Evolutionary conservation across 2,113 vertebrate species (phyloP).

Genomic region (Nyctibius bracteatus): DNA sequence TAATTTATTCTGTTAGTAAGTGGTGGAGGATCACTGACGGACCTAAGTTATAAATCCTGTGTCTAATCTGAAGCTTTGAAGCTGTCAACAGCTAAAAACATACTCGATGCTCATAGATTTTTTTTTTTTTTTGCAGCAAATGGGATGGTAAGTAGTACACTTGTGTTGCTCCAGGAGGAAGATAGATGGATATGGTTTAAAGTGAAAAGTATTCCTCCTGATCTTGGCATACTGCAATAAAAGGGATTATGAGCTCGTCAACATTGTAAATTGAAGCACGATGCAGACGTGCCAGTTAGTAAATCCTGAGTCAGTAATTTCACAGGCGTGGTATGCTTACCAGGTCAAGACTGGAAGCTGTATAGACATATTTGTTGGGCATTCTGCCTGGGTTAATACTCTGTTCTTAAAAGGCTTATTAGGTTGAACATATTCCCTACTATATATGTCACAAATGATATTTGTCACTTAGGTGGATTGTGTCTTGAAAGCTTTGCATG

Average conservation of each 20-base stretch:
- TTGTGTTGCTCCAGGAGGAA: background rate
- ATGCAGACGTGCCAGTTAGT: background rate
- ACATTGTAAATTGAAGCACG: background rate
- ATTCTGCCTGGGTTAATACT: background rate
- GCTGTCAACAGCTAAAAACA: background rate
- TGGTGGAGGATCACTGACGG: background rate
- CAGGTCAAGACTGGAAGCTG: background rate
- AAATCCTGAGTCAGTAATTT: slow-evolving; percentile 4
- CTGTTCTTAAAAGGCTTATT: background rate
- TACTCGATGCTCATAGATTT: background rate
- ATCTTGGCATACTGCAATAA: background rate
- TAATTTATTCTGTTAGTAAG: background rate
- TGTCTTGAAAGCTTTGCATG: background rate
- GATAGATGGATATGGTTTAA: background rate
- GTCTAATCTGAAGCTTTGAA: background rate
- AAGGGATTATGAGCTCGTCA: background rate
- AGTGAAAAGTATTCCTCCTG: background rate
- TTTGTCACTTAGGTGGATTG: background rate
- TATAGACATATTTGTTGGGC: background rate
- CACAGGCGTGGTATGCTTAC: background rate
- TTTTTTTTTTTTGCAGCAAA: background rate
- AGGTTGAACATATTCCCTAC: background rate
- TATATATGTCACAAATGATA: background rate
- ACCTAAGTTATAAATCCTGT: background rate
- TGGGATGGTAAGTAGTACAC: background rate